Percentiles rank a stretch among this genome's conserved stretches.
These are phyloP conservation scores for Plutella xylostella DNA, from an alignment of 2,888 invertebrate genomes.

Conservation along the genomic window DNA sequence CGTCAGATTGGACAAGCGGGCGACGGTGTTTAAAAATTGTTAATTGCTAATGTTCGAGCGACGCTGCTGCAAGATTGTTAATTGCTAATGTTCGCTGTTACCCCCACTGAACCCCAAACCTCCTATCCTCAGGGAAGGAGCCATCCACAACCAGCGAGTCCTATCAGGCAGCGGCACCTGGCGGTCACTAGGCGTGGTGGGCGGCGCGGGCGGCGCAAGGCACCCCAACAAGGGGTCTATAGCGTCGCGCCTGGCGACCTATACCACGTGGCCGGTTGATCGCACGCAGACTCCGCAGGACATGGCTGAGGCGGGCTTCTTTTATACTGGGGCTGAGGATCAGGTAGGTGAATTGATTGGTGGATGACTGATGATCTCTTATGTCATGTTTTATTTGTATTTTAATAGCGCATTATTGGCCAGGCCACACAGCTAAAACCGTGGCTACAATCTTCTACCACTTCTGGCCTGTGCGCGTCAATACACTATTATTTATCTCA, in stretches of 20 bases:
- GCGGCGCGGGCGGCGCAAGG: constrained; percentile 45
- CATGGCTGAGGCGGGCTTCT: constrained; percentile 90
- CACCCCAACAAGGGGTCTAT: constrained; percentile 76
- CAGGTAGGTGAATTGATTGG: too few species aligned
- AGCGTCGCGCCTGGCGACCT: constrained; percentile 78
- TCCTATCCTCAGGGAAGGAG: constrained; percentile 24
- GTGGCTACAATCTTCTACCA: too few species aligned
- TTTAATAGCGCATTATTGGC: too few species aligned
- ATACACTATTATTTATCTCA: too few species aligned
- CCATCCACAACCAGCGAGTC: constrained; percentile 46
- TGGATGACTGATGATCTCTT: too few species aligned
- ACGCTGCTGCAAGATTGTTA: background rate
- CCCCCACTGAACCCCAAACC: too few species aligned
- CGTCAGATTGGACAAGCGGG: too few species aligned
- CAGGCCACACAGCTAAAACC: too few species aligned
- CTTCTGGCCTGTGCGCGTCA: too few species aligned
- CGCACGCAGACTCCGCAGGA: constrained; percentile 80
- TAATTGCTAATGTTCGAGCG: background rate
- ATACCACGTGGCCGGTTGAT: constrained; percentile 79
- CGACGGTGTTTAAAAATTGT: too few species aligned
- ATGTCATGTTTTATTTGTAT: too few species aligned
- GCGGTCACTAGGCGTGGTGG: constrained; percentile 50
- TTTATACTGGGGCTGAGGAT: constrained; percentile 80
- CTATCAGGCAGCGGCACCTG: constrained; percentile 42
- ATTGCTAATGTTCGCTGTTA: background rate